Conservation (phyloP, 2,797 vertebrate genomes). For the Gobionotothen gibberifrons region DNA sequence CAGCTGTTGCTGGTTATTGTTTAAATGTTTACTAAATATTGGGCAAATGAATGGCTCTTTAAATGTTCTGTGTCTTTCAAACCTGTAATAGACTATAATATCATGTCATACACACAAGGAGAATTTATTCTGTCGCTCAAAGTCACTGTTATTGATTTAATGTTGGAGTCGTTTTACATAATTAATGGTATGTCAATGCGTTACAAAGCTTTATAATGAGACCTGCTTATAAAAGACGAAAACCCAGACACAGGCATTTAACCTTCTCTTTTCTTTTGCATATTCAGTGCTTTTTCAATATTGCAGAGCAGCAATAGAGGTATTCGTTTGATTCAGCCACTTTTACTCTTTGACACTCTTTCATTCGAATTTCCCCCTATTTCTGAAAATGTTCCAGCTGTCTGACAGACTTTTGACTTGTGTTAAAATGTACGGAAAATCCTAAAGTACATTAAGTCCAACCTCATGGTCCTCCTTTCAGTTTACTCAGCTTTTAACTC, state of each 20-base stretch:
- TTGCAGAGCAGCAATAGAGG: slow-evolving; percentile 18
- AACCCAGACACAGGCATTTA: slow-evolving; percentile 16
- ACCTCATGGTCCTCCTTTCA: slow-evolving; percentile 22
- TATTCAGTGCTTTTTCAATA: slow-evolving; percentile 30
- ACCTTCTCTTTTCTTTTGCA: slow-evolving; percentile 5
- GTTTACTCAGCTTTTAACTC: slow-evolving; percentile 45
- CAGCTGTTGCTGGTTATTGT: slow-evolving; percentile 17
- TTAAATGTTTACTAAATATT: slow-evolving; percentile 28
- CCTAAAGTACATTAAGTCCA: slow-evolving; percentile 28
- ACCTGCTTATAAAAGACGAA: slow-evolving; percentile 19
- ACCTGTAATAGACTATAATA: slow-evolving; percentile 23
- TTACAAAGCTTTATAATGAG: slow-evolving; percentile 19
- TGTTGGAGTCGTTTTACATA: slow-evolving; percentile 3
- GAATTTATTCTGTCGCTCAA: slow-evolving; percentile 14
- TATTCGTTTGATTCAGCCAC: slow-evolving; percentile 26
- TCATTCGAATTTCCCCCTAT: slow-evolving; percentile 14
- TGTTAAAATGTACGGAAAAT: slow-evolving; percentile 48
- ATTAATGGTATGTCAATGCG: slow-evolving; percentile 4
- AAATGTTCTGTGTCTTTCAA: slow-evolving; percentile 35
- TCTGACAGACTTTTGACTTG: slow-evolving; percentile 23
- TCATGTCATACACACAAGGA: background rate
- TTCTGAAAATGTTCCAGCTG: slow-evolving; percentile 13
- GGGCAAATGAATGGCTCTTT: slow-evolving; percentile 10
- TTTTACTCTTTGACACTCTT: slow-evolving; percentile 24
- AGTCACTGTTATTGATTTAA: slow-evolving; percentile 14